Percentiles rank a stretch among this genome's conserved stretches.
These are phyloP conservation scores for Eupithecia centaureata DNA, from an alignment of 2,888 invertebrate species.

Conservation along the genomic window DNA sequence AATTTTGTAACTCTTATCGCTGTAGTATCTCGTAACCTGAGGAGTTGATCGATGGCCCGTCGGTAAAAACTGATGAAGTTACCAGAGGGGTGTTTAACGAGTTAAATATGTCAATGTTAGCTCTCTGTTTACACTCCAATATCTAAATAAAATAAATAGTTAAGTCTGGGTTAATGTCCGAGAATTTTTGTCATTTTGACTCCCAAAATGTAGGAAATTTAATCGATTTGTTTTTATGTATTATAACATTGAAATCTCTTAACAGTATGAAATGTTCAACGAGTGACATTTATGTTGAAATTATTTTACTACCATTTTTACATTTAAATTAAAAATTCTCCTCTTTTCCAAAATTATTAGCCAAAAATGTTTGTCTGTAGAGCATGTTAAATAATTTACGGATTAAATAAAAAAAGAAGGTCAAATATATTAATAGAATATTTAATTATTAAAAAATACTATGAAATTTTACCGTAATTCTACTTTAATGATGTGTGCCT, in stretches of 20 bases:
- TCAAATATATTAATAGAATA: too few relatives aligned
- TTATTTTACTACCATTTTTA: neutral
- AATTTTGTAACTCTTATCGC: constrained; percentile 73
- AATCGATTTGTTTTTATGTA: too few relatives aligned
- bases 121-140: neutral
- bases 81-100: constrained; percentile 42
- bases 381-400: neutral
- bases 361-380: neutral
- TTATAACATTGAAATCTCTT: too few relatives aligned
- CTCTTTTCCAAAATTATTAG: neutral
- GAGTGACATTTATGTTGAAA: too few relatives aligned
- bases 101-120: constrained; percentile 17
- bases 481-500: constrained; percentile 8
- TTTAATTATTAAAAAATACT: neutral
- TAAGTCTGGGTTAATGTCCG: neutral
- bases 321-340: neutral
- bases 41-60: constrained; percentile 59
- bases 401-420: too few relatives aligned
- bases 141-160: neutral
- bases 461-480: constrained; percentile 4
- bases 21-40: constrained; percentile 67
- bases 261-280: too few relatives aligned
- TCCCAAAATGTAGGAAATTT: neutral
- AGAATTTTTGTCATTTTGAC: neutral
- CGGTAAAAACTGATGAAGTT: constrained; percentile 53